Conservation (phyloP, 2,113 vertebrate genomes). For the Cebus imitator region DNA sequence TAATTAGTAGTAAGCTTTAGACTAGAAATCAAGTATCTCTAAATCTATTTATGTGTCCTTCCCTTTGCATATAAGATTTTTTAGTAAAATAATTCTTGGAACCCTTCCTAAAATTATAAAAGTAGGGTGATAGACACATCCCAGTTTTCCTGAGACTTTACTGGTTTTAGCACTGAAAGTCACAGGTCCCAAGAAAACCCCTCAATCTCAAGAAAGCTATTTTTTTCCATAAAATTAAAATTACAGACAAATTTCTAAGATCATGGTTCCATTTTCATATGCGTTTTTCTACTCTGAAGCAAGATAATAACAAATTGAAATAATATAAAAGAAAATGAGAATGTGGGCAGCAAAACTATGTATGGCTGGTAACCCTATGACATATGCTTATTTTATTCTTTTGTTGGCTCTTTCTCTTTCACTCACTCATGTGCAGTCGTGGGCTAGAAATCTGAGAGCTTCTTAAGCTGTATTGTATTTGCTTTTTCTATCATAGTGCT, state of each 20-base stretch:
- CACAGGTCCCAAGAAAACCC: not conserved
- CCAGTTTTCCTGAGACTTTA: not conserved
- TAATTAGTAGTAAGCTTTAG: not conserved
- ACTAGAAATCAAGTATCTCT: not conserved
- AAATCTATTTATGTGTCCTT: not conserved
- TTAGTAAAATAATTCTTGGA: not conserved
- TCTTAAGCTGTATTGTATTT: not conserved
- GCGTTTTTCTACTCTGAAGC: not conserved
- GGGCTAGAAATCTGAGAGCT: not conserved
- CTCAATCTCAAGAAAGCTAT: not conserved
- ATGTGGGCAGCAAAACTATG: not conserved
- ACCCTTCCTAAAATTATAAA: not conserved
- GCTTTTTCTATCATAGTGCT: not conserved
- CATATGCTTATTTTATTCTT: not conserved
- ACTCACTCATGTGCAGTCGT: not conserved
- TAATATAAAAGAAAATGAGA: conserved; percentile 21
- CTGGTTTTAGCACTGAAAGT: not conserved
- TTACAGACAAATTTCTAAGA: not conserved
- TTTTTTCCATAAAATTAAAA: conserved; percentile 10
- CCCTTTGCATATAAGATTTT: not conserved
- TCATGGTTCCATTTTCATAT: not conserved
- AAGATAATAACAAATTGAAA: not conserved
- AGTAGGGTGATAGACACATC: fast-evolving
- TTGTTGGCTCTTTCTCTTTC: not conserved
- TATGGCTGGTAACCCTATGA: not conserved